Evolutionary conservation across 2,888 invertebrate species (phyloP).

Genomic region (Minunthozetes semirufus): DNA sequence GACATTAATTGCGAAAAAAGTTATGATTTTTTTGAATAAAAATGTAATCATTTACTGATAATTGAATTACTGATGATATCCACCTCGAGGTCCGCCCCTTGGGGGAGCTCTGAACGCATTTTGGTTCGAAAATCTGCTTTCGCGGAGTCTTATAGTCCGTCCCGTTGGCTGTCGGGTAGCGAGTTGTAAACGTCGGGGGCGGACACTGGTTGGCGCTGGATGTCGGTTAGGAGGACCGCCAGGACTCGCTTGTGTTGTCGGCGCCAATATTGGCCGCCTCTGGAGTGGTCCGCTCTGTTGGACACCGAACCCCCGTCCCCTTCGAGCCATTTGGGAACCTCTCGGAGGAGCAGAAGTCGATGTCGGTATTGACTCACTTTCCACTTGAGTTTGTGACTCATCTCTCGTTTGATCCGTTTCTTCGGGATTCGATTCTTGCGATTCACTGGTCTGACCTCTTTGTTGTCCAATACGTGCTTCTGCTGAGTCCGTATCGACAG

Average conservation of each 20-base stretch:
- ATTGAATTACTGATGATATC: too few species aligned
- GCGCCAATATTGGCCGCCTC: conserved; percentile 1
- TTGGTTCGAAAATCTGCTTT: background rate
- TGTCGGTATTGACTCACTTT: background rate
- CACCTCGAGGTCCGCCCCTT: too few species aligned
- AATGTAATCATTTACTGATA: too few species aligned
- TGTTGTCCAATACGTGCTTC: background rate
- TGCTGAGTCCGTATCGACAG: background rate
- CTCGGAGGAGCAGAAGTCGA: background rate
- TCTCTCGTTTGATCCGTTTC: background rate
- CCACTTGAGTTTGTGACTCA: background rate
- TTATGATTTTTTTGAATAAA: too few species aligned
- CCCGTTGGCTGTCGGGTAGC: background rate
- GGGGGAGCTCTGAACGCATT: too few species aligned
- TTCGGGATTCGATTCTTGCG: background rate
- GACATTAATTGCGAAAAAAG: too few species aligned
- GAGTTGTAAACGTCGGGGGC: background rate
- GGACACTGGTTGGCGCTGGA: background rate
- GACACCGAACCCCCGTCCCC: background rate
- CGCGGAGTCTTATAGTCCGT: background rate
- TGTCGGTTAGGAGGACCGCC: background rate
- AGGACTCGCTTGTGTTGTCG: background rate
- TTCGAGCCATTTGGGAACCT: background rate
- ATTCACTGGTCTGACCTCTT: background rate
- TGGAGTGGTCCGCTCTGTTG: background rate